A percentile compares a stretch with the other conserved stretches of the same genome.
phyloP scores from a whole-genome alignment of 2,797 vertebrate genomes.

The Eremophila alpestris region DNA sequence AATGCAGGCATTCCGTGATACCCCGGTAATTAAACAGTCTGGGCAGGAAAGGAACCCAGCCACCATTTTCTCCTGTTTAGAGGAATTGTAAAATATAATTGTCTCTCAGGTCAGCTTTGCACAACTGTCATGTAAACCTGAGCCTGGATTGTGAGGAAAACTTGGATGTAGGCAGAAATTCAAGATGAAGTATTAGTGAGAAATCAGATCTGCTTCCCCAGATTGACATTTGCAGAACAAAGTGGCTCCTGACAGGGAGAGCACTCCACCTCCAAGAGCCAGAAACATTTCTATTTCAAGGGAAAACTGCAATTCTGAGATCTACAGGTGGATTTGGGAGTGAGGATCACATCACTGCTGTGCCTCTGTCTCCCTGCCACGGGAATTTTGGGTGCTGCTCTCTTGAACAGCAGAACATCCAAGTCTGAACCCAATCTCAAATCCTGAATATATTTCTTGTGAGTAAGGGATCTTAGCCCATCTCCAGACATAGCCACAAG shows the following conservation, averaged over 20 bases:
- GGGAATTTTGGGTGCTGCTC: background rate
- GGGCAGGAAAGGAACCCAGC: conserved; percentile 42
- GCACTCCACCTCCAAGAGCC: background rate
- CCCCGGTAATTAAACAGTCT: conserved; percentile 75
- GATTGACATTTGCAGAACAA: background rate
- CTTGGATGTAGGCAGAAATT: background rate
- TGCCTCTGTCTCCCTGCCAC: background rate
- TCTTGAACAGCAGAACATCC: background rate
- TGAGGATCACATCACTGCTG: background rate
- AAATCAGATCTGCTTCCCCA: background rate
- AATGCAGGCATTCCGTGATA: conserved; percentile 77
- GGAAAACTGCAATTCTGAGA: background rate
- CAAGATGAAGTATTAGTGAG: background rate
- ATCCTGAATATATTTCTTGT: background rate
- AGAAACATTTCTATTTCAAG: background rate
- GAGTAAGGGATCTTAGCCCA: background rate
- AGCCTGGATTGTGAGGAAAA: conserved; percentile 10
- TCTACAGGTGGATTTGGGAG: background rate
- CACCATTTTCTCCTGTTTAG: conserved; percentile 67
- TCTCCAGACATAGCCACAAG: background rate
- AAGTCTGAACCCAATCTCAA: background rate
- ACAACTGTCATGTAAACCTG: conserved; percentile 28
- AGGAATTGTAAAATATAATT: conserved; percentile 72
- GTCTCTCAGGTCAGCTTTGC: conserved; percentile 59
- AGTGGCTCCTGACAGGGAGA: background rate